Conservation (phyloP, 37 sponge, comb jelly and placozoan genomes). For the Amphimedon queenslandica region DNA sequence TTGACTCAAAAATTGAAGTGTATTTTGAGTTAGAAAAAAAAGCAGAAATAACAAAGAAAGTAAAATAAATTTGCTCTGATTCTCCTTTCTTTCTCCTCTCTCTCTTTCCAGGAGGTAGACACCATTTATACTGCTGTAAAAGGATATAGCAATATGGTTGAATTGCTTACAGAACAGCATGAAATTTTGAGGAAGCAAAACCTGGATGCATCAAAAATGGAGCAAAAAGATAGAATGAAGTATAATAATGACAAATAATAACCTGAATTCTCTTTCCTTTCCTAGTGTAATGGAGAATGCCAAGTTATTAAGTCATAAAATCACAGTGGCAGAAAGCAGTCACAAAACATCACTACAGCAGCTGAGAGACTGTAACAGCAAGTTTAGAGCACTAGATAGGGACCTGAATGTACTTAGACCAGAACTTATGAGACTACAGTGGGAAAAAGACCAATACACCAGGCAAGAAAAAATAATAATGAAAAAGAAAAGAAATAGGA, state of each 20-base stretch:
- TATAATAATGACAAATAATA: background rate
- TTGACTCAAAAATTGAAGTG: constrained; percentile 52
- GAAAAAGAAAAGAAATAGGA: too few relatives aligned
- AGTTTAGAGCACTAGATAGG: constrained; percentile 57
- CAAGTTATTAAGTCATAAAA: background rate
- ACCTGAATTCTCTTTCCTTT: background rate
- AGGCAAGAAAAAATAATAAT: too few relatives aligned
- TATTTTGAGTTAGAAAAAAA: constrained; percentile 41
- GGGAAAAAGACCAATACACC: constrained; percentile 53
- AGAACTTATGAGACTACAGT: constrained; percentile 71
- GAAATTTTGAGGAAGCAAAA: constrained; percentile 6
- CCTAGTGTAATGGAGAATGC: constrained; percentile 27
- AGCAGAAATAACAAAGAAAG: constrained; percentile 32
- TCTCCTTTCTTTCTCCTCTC: background rate
- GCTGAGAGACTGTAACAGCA: constrained; percentile 18
- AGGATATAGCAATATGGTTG: constrained; percentile 24
- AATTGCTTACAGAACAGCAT: constrained; percentile 57
- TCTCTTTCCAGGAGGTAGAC: constrained; percentile 42
- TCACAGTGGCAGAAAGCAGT: constrained; percentile 2
- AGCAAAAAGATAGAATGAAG: background rate
- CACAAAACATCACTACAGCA: background rate
- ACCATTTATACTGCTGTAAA: background rate
- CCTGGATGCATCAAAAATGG: background rate
- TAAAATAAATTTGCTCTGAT: too few relatives aligned
- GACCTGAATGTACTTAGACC: constrained; percentile 70